Evolutionary conservation across 1,140 invertebrate genomes (phyloP), one percentile per base, ranked within the genome.

Genomic region (Drosophila pectinifera): DNA sequence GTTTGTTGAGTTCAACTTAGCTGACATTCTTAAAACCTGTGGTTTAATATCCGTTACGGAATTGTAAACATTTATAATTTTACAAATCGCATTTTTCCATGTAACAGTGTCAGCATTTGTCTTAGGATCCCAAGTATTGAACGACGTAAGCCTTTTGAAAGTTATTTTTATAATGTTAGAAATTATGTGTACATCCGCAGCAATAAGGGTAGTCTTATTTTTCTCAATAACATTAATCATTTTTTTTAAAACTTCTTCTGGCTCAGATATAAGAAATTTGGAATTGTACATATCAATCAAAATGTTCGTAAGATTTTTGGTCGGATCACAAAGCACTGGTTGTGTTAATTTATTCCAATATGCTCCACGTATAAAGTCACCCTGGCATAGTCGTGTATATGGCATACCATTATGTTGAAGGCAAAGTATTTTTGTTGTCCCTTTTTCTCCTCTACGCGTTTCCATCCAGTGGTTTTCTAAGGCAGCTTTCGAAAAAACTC

Each of bases 1-100:
- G 78, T 94, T 94, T 4, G 93, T 94, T 11, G 93, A 93, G 70
- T 94, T 94, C 26, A 94, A 80, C 16, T 91, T 91, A 68, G 93
- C 92, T 6, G 94, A 92, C 72, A 93, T 82, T 46, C 80, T 85
- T 43, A 94, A 82, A 54, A 92, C 92, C n/a, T 72, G 72, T 39
- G 80, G 75, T 73, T 94, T 92, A 1, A 94, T 77, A 24, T 92
- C 55, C 80, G 93, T 92, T 16, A 94, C 59, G 79, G 92, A 93
- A 74, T 94, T 92, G 81, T 93, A 93, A 20, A 93, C 92, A 67
- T 81, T 92, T 4, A 93, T 93, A 42, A 94, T 91, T 54, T 94
- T 93, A 28, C 85, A 63, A 20, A 92, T 89, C 41, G 51, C 18
- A 49, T 67, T 65, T 28, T 67, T 85, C 20, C 70, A 65, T 5